Percentiles rank a stretch among this genome's conserved stretches.
phyloP scores from a whole-genome alignment of 2,888 invertebrate genomes.

The Hydropsyche betteni region DNA sequence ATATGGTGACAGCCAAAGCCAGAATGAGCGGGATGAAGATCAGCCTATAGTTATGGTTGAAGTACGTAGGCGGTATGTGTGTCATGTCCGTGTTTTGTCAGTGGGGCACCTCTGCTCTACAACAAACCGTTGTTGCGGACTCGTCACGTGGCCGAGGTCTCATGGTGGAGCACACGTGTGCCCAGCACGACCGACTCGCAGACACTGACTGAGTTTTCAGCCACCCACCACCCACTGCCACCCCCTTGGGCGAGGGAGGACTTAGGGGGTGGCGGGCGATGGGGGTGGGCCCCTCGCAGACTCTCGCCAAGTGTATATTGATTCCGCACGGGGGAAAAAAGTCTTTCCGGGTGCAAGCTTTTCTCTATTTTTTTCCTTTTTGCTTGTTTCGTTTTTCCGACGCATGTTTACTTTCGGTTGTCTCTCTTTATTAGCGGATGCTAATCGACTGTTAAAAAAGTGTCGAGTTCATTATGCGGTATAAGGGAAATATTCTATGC shows the following conservation, averaged over 20 bases:
- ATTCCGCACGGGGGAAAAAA: constrained; percentile 48
- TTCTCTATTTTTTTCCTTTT: constrained; percentile 13
- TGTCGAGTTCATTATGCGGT: not conserved
- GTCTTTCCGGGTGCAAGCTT: constrained; percentile 31
- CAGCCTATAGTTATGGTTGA: constrained; percentile 50
- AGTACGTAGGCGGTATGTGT: constrained; percentile 50
- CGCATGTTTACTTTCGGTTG: constrained; percentile 45
- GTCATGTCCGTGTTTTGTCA: constrained; percentile 48
- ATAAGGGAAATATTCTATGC: no score
- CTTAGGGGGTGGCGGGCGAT: constrained; percentile 6
- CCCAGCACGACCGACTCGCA: constrained; percentile 38
- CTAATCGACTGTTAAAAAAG: not conserved
- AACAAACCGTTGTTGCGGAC: not conserved
- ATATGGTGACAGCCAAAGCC: constrained; percentile 50
- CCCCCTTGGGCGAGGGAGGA: constrained; percentile 25
- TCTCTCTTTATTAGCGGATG: constrained; percentile 41
- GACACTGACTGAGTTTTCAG: constrained; percentile 49
- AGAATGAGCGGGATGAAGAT: constrained; percentile 49
- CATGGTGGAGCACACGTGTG: constrained; percentile 40
- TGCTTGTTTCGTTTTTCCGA: constrained; percentile 11
- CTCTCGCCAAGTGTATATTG: constrained; percentile 48
- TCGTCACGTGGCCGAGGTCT: constrained; percentile 12
- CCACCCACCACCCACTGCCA: constrained; percentile 28
- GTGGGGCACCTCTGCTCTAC: not conserved
- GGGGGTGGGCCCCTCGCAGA: not conserved